These are phyloP conservation scores for Callinectes sapidus DNA, from an alignment of 2,888 invertebrate species.

Conservation along the genomic window DNA sequence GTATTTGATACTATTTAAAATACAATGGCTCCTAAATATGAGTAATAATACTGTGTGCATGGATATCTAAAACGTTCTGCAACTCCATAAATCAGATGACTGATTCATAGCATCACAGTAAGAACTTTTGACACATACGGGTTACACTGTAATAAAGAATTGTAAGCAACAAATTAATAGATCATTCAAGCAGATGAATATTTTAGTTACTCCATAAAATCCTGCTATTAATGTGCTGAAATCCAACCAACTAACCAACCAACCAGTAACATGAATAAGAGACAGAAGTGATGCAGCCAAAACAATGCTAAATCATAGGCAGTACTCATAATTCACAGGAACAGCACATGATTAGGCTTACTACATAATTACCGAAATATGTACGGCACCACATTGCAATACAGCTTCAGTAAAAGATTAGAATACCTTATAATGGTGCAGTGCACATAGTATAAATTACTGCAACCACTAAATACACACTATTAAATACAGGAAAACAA, in stretches of 20 bases:
- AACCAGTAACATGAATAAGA: background rate
- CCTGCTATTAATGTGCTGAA: too few relatives aligned
- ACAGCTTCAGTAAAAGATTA: background rate
- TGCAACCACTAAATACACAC: background rate
- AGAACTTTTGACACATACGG: background rate
- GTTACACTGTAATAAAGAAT: background rate
- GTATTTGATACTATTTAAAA: background rate
- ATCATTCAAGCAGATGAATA: background rate
- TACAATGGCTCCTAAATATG: slow-evolving; percentile 9
- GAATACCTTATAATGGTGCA: background rate
- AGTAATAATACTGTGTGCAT: background rate
- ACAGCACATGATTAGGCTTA: background rate
- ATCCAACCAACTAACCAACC: too few relatives aligned
- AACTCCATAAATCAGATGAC: background rate
- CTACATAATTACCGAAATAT: background rate
- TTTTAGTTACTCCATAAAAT: background rate
- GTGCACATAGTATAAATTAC: background rate
- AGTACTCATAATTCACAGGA: background rate
- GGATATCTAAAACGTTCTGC: background rate
- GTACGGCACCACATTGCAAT: background rate
- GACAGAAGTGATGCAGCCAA: background rate
- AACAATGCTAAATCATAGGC: background rate
- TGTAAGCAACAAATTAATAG: background rate
- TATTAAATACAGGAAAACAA: background rate
- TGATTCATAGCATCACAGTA: background rate